A percentile compares a stretch with the other conserved stretches of the same genome.
phyloP scores from a whole-genome alignment of 1,140 invertebrate species.

The Zaprionus vittiger region DNA sequence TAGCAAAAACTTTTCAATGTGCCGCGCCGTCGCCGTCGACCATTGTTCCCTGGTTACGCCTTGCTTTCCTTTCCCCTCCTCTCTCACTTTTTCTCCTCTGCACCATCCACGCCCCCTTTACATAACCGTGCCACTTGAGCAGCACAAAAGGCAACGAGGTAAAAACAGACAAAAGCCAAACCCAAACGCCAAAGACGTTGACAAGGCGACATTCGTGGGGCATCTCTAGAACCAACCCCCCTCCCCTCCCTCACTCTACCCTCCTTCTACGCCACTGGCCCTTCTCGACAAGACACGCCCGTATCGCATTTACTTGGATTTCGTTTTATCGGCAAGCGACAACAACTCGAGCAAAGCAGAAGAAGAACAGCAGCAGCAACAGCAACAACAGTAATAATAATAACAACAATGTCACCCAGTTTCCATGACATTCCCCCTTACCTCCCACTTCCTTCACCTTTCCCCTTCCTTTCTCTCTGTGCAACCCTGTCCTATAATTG shows the following conservation, averaged over 20 bases:
- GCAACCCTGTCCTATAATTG: constrained; percentile 55
- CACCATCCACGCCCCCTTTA: constrained; percentile 15
- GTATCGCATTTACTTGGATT: constrained; percentile 79
- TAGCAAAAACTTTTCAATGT: constrained; percentile 80
- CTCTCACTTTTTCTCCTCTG: neutral
- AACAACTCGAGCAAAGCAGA: constrained; percentile 6
- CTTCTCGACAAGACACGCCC: constrained; percentile 54
- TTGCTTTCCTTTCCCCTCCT: too few species aligned
- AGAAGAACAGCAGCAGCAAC: constrained; percentile 6
- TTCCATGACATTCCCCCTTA: constrained; percentile 64
- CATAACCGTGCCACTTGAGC: constrained; percentile 74
- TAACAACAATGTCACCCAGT: constrained; percentile 71
- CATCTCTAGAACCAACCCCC: constrained; percentile 19
- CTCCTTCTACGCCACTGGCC: neutral
- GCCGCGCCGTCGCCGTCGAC: constrained; percentile 35
- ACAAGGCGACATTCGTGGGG: constrained; percentile 43
- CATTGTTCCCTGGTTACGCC: constrained; percentile 50
- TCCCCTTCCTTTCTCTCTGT: neutral
- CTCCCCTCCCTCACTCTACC: neutral
- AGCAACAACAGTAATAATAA: constrained; percentile 19
- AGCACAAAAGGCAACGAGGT: constrained; percentile 62
- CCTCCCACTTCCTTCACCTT: neutral
- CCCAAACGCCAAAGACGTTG: constrained; percentile 44
- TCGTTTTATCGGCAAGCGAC: constrained; percentile 65
- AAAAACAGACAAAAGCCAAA: constrained; percentile 42